Evolutionary conservation across 2,888 invertebrate genomes (phyloP).

Genomic region (Ochropacha duplaris): DNA sequence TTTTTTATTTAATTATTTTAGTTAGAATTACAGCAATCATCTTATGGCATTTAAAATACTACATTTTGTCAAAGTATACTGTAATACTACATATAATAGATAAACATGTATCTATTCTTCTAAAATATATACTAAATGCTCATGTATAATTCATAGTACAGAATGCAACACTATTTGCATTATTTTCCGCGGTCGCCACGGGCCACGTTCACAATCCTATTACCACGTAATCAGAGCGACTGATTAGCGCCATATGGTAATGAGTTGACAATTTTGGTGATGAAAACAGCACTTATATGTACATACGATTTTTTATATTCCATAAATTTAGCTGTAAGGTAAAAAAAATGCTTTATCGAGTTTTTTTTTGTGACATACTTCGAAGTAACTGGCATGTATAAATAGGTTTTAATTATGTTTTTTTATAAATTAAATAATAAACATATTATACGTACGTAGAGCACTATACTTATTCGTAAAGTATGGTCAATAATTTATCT

Average conservation of each 20-base stretch:
- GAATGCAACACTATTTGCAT: conserved; percentile 46
- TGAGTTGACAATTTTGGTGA: conserved; percentile 45
- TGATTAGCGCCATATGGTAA: conserved; percentile 68
- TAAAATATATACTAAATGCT: not conserved
- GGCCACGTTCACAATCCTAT: conserved; percentile 50
- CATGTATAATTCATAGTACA: not conserved
- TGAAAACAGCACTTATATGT: conserved; percentile 22
- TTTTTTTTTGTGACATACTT: too few relatives aligned
- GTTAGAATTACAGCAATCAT: too few relatives aligned
- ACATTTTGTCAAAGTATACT: not conserved
- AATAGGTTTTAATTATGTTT: too few relatives aligned
- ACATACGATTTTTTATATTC: conserved; percentile 5
- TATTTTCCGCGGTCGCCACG: conserved; percentile 49
- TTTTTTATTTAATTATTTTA: too few relatives aligned
- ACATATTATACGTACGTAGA: too few relatives aligned
- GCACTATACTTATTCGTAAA: too few relatives aligned
- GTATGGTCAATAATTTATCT: not conserved
- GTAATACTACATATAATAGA: not conserved
- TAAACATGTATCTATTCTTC: not conserved
- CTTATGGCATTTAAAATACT: too few relatives aligned
- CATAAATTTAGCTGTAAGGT: too few relatives aligned
- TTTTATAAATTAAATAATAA: too few relatives aligned
- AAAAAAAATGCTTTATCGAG: too few relatives aligned
- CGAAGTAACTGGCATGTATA: too few relatives aligned
- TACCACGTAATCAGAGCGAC: conserved; percentile 68